Base-by-base conservation (phyloP, 2,113 vertebrate genomes). In the Pipra filicauda region DNA sequence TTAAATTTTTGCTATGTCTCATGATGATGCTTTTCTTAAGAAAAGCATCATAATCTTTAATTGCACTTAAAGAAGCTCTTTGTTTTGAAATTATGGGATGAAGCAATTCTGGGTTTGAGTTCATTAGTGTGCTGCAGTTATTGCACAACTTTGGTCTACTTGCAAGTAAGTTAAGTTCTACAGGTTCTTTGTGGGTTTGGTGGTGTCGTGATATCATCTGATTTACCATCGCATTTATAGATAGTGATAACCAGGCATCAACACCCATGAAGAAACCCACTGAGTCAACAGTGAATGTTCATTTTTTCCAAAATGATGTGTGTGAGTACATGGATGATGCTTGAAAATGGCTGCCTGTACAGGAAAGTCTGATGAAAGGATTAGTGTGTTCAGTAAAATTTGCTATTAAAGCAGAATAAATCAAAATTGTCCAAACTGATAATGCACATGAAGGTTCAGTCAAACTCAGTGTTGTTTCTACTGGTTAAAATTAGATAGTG, bases 71-170 rank as follows among this genome's bases (percentile, higher is more conserved):
- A 89, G 55, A 59, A 84, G n/a, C 22, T 84, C 62, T 77, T 69
- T 80, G 66, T 97, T 97, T 91, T 93, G 96, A 98, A 97, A 95
- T 93, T 52, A 39, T 15, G 13, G 58, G 15, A 55, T 97, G 96
- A 97, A 95, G 97, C 88, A 92, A 96, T 94, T 90, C 74, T 57
- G 76, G 85, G 33, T 69, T 90, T 81, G 78, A 94, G 83, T 93
- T 96, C 76, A 83, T 91, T 77, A 82, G n/a, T 55, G 27, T 84
- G 39, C 78, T 93, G 61, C 61, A 94, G 89, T 62, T 94, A 79
- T 96, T 89, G 89, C 77, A 91, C 93, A 96, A 95, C 65, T 44
- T 64, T 43, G 52, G 91, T 91, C 67, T 93, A 44, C 92, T 95
- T 91, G 59, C 74, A 81, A 88, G 52, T 94, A 51, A 93, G 58